Conservation (phyloP, 2,797 vertebrate genomes). For the Simalia tracyae region DNA sequence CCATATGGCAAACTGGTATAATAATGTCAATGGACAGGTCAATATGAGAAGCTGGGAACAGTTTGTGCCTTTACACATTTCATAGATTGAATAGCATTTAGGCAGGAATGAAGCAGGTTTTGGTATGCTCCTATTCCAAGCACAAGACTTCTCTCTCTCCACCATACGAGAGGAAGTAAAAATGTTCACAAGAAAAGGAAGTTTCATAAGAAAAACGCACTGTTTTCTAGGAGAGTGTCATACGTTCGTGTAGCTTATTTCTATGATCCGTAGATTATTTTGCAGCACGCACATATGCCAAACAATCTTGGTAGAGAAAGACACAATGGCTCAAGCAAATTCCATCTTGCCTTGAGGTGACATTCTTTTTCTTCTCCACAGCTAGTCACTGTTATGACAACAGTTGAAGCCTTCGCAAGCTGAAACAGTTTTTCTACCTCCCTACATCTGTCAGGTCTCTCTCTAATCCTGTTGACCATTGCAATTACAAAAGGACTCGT, state of each 20-base stretch:
- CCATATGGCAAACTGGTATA: no score
- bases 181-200: neutral
- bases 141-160: no score
- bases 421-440: constrained; percentile 38
- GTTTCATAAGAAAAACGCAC: neutral
- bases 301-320: neutral
- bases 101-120: no score
- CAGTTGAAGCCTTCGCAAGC: neutral
- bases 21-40: no score
- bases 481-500: constrained; percentile 61
- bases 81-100: no score
- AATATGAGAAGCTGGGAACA: no score
- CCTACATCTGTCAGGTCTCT: constrained; percentile 32
- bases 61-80: no score
- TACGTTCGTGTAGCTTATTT: neutral
- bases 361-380: constrained; percentile 13
- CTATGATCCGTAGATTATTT: neutral
- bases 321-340: constrained; percentile 17
- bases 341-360: neutral
- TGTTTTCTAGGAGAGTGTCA: neutral
- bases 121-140: no score
- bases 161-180: no score
- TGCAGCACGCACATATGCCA: neutral
- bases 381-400: neutral
- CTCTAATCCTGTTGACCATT: constrained; percentile 55